Base-by-base conservation (phyloP, 2,888 invertebrate genomes). In the Pyrrhosoma nymphula region DNA sequence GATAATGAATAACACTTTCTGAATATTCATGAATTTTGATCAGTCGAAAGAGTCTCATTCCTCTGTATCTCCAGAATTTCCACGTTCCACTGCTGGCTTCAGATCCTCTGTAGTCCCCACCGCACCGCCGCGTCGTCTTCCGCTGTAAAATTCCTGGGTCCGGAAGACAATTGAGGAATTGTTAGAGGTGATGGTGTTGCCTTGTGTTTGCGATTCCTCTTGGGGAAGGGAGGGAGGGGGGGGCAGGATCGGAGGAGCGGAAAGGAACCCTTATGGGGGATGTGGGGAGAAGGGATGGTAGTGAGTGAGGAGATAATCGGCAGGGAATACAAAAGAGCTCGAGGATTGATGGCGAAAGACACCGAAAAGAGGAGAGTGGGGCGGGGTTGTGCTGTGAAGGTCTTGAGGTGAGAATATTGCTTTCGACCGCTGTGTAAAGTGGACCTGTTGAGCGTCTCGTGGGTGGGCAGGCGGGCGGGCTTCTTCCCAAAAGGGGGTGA, bases 351-450 rank as follows among this genome's bases (percentile, higher is more conserved):
- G 56, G 56, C 47, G 82, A 82, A 82, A 82, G 89, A 89, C 55
- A 89, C 47, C 23, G 89, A 89, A n/a, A 47, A 35, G 60, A 55
- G 55, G n/a, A n/a, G 89, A n/a, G n/a, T 56, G 56, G 56, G 89
- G 35, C 35, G 89, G 47, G 89, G 89, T 14, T 20, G 60, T 60
- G 89, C 55, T 89, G 35, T 56, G 60, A 63, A 60, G 60, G 63
- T 63, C 60, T 63, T 91, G 39, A 91, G 91, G 91, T 63, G 63
- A 91, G 91, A 91, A 91, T 91, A 91, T 91, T 91, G 91, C 63
- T 91, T 60, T 63, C 39, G 91, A 91, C 91, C 91, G 91, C 63
- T 91, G 91, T 63, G 91, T 89, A 89, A 89, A 89, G 91, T 91
- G 39, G 60, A 23, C 60, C 91, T 30, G 91, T 39, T 35, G 91